These are phyloP conservation scores for Cyanoliseus patagonus DNA, from an alignment of 2,113 vertebrate species.

Conservation along the genomic window DNA sequence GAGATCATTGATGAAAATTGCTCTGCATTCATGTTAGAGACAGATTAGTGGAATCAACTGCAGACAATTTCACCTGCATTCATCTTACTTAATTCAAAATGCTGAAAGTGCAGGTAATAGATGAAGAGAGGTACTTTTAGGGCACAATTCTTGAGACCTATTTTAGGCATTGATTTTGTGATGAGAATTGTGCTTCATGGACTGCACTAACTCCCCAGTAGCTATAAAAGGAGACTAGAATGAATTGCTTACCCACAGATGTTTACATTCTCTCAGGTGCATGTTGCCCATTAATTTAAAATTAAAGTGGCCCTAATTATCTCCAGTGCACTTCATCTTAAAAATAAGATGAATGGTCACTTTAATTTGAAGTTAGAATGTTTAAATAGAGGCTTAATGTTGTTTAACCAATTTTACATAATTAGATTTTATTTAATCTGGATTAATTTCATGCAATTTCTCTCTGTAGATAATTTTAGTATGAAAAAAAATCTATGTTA, in stretches of 20 bases:
- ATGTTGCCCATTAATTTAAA: neutral
- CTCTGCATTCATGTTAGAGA: neutral
- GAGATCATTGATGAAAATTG: neutral
- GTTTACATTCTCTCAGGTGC: neutral
- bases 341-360: neutral
- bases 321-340: neutral
- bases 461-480: neutral
- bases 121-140: neutral
- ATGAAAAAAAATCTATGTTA: neutral
- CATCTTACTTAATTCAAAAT: neutral
- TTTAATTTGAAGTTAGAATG: neutral
- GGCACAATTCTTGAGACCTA: neutral
- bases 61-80: neutral
- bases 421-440: constrained; percentile 23
- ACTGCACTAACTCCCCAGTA: neutral
- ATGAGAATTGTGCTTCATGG: neutral
- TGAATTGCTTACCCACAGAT: neutral
- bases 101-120: neutral
- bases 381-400: constrained; percentile 2
- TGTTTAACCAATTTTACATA: constrained; percentile 9
- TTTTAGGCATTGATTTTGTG: neutral
- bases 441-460: constrained; percentile 22
- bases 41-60: neutral
- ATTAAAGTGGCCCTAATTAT: constrained; percentile 16
- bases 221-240: neutral